Base-by-base conservation (phyloP, 2,888 invertebrate genomes). In the Drosophila pullipes region DNA sequence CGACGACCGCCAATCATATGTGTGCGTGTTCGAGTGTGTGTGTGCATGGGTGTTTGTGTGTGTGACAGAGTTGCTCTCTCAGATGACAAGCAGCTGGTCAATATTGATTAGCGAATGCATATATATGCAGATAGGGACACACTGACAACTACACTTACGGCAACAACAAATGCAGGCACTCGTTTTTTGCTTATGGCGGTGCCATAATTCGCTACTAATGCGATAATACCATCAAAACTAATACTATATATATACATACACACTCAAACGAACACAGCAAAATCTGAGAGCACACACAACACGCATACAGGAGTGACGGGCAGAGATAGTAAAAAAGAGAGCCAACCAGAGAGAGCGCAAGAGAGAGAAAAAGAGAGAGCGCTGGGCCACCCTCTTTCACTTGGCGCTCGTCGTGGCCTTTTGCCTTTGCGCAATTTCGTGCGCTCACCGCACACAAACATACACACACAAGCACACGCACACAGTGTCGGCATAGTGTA, bases 391-490 rank as follows among this genome's bases (percentile, higher is more conserved):
- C 88, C 91, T 88, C 88, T 82, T 81, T 77, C 68, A 81, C 68
- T 74, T 70, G 73, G 65, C 74, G 59, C 65, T 82, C 62, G 35
- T 82, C 68, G 53, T 82, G 61, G 66, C 69, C 72, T 82, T 82
- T 60, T 78, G 82, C 71, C 82, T 81, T 86, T 90, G 91, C 91
- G 82, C 84, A 90, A 82, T 74, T 78, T 71, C 50, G 69, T 69
- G 61, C 65, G 74, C 81, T 84, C 76, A 72, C 78, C 74, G 47
- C 47, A 82, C 71, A 73, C 60, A 60, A 37, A 53, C 47, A 67
- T 13, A 35, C 44, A 65, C 58, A 75, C 52, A 39, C 37, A 58
- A n/a, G 9, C 50, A 65, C 59, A 55, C 66, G 63, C 53, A 69
- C 66, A 57, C 72, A 78, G 69, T 69, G 85, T 82, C 83, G 74